Evolutionary conservation across 2,888 invertebrate species (phyloP).

Genomic region (Thelaira solivaga): DNA sequence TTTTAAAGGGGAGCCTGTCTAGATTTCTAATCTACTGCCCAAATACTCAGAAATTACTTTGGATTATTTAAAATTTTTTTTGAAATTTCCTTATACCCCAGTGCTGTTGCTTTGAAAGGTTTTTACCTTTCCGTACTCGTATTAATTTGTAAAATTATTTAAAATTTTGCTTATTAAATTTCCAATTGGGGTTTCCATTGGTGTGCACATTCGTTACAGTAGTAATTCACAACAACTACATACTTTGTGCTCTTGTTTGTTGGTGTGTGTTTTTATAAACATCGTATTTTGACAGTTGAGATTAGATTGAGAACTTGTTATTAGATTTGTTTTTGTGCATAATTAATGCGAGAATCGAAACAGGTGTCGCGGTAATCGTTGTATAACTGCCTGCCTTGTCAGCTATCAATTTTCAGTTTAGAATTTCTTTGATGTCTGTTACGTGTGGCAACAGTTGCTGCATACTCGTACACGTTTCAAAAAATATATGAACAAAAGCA

Average conservation of each 20-base stretch:
- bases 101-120: too few species aligned
- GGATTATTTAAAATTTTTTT: too few species aligned
- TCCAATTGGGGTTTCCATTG: slow-evolving; percentile 20
- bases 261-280: slow-evolving; percentile 19
- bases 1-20: too few species aligned
- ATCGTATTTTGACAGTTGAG: slow-evolving; percentile 59
- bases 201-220: neutral
- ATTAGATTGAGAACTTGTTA: slow-evolving; percentile 68
- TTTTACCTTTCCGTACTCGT: too few species aligned
- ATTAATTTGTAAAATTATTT: too few species aligned
- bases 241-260: neutral
- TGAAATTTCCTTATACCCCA: too few species aligned
- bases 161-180: too few species aligned
- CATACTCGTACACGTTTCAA: too few species aligned
- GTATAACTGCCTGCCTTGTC: slow-evolving; percentile 18
- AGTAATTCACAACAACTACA: too few species aligned
- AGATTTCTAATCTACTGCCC: too few species aligned
- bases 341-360: slow-evolving; percentile 74
- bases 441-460: slow-evolving; percentile 65
- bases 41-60: too few species aligned
- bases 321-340: slow-evolving; percentile 69
- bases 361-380: slow-evolving; percentile 68
- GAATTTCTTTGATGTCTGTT: neutral
- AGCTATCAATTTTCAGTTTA: slow-evolving; percentile 35
- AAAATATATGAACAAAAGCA: slow-evolving; percentile 24